These are phyloP conservation scores for Cerastis rubricosa DNA, from an alignment of 2,888 invertebrate species.

Conservation along the genomic window DNA sequence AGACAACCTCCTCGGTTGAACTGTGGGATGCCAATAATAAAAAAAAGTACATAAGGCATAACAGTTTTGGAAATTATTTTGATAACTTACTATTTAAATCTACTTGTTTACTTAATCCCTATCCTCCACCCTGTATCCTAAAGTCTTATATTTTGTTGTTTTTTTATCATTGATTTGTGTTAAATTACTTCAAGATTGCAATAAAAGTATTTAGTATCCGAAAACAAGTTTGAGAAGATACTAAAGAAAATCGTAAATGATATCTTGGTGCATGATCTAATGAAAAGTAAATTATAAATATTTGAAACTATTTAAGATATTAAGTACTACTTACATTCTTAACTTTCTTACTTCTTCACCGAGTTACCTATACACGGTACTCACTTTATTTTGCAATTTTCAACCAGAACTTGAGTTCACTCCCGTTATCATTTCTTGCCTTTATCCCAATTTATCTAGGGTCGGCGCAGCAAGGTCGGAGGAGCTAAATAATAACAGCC, in stretches of 20 bases:
- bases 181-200: background rate
- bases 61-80: too few species aligned
- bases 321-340: background rate
- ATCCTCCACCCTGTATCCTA: background rate
- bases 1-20: too few species aligned
- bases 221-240: background rate
- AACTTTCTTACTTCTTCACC: background rate
- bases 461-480: too few species aligned
- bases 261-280: background rate
- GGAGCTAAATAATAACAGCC: too few species aligned
- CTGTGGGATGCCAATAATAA: too few species aligned
- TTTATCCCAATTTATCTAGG: background rate
- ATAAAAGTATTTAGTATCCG: background rate
- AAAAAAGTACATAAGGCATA: too few species aligned
- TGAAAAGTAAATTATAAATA: background rate
- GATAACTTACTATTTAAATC: too few species aligned
- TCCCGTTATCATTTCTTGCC: background rate
- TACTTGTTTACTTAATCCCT: background rate
- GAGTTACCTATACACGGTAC: background rate
- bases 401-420: background rate
- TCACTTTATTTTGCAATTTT: background rate
- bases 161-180: background rate
- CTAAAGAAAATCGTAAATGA: background rate
- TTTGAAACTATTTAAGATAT: background rate
- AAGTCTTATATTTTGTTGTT: background rate